A percentile compares a stretch with the other conserved stretches of the same genome.
Conservation (phyloP, 2,888 invertebrate genomes). For the Epinotia ramella region DNA sequence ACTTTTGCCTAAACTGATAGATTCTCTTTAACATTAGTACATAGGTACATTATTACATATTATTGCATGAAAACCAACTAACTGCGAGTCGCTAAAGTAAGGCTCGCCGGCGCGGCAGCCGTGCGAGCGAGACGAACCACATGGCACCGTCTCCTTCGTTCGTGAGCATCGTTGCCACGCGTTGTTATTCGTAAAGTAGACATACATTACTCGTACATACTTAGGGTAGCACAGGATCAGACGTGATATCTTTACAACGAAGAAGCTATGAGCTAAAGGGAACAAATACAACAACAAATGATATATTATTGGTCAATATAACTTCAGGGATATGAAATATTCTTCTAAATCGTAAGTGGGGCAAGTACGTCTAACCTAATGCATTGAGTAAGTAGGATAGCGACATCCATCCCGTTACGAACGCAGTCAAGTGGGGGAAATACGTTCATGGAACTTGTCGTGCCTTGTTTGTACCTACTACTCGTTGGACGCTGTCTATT, state of each 20-base stretch:
- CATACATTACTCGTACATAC: constrained; percentile 4
- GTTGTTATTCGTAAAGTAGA: constrained; percentile 21
- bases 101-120: neutral
- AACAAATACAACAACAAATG: constrained; percentile 22
- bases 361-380: neutral
- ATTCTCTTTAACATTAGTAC: constrained; percentile 66
- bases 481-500: no score
- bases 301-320: constrained; percentile 1
- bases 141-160: constrained; percentile 19
- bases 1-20: constrained; percentile 79
- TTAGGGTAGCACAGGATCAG: constrained; percentile 13
- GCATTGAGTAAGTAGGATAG: neutral
- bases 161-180: constrained; percentile 20
- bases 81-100: constrained; percentile 45
- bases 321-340: constrained; percentile 4
- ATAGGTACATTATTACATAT: constrained; percentile 53
- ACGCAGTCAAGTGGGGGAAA: neutral
- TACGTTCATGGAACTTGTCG: neutral
- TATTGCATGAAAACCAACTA: constrained; percentile 53
- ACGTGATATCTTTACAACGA: constrained; percentile 36
- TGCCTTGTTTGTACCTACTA: no score
- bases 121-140: constrained; percentile 24
- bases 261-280: constrained; percentile 27
- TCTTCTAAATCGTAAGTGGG: neutral
- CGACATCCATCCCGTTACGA: neutral